Evolutionary conservation across 2,888 invertebrate genomes (phyloP), one percentile per base, ranked within the genome.

Genomic region (Drosophila macrospina): DNA sequence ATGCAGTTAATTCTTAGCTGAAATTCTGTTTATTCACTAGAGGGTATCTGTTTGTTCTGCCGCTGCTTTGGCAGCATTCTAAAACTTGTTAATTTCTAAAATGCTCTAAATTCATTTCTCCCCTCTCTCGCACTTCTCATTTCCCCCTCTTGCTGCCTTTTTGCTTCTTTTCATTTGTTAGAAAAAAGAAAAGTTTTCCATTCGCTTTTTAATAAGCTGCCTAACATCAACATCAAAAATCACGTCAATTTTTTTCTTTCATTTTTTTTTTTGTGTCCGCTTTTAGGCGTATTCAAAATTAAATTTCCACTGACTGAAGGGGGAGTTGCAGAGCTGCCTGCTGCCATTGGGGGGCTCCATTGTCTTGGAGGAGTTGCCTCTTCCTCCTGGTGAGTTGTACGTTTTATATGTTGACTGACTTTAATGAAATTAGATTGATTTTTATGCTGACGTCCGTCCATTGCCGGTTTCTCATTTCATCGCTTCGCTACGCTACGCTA

Each of bases 391-490:
- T n/a, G n/a, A n/a, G n/a, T n/a, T n/a, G 36, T 13, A 36, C 57
- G 52, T 65, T 73, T 78, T 73, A 73, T 70, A 76, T 71, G 78
- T 69, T 78, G 85, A 73, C 69, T 81, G 82, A 87, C 86, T 81
- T 87, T 83, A 85, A 83, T 76, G 74, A 87, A 83, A 83, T 83
- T 83, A 83, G 82, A 83, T 83, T 87, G 83, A 85, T 87, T 83
- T 87, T 87, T 70, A 67, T 71, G 74, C 79, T 76, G 77, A 80
- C 72, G 81, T 80, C 78, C 84, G 67, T 63, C 61, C 42, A 34
- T 36, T 34, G 13, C 41, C 20, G 20, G 20, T 20, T 37, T n/a
- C 28, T 3, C 30, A 6, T 15, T 16, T 16, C 11, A 28, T 26
- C 4, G n/a, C 26, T 10, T 45, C 44, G 20, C 3, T 20, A 20